These are phyloP conservation scores for Falco novaeseelandiae DNA, from an alignment of 2,797 vertebrate species.

Conservation along the genomic window DNA sequence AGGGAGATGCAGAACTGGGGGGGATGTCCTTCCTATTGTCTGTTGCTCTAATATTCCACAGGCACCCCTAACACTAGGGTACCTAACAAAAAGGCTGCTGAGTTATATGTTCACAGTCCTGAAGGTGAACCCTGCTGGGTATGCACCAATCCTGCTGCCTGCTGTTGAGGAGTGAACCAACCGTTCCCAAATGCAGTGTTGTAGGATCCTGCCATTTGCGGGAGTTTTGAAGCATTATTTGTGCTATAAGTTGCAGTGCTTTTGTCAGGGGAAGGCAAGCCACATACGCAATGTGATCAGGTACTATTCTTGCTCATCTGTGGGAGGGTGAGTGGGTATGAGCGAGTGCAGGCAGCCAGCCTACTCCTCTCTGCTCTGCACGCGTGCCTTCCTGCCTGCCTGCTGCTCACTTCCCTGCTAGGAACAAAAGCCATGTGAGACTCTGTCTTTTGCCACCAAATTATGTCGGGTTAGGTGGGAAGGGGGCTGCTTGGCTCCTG, in stretches of 20 bases:
- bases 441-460: background rate
- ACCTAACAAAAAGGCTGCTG: background rate
- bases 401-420: background rate
- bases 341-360: background rate
- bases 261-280: background rate
- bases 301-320: slow-evolving; percentile 34
- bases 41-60: background rate
- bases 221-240: background rate
- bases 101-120: background rate
- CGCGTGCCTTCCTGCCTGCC: background rate
- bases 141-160: accelerated
- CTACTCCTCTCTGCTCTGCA: background rate
- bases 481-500: background rate
- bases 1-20: background rate
- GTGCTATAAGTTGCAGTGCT: background rate
- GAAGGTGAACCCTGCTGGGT: background rate
- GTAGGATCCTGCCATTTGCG: background rate
- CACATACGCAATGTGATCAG: slow-evolving; percentile 4
- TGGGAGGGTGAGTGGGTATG: slow-evolving; percentile 26
- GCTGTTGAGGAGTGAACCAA: background rate
- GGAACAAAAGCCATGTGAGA: background rate
- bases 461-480: background rate
- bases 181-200: accelerated
- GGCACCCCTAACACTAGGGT: background rate
- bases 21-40: background rate